Conservation (phyloP, 2,888 invertebrate species). For the Trichacis sp. region DNA sequence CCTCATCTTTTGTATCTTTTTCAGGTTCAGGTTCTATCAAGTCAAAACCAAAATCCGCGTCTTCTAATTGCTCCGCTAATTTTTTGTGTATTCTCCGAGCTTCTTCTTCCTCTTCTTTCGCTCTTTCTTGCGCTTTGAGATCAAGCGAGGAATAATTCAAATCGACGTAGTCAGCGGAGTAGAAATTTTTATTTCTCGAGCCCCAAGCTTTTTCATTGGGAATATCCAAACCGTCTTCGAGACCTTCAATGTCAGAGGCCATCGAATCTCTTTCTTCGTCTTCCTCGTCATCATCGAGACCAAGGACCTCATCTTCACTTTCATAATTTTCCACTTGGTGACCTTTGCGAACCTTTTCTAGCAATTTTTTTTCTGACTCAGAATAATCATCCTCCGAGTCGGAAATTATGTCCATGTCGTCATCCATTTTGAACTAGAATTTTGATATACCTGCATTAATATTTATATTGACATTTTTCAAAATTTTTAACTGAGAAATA, state of each 20-base stretch:
- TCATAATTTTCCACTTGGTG: constrained; percentile 71
- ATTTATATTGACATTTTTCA: too few species aligned
- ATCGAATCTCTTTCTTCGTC: constrained; percentile 71
- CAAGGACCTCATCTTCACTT: constrained; percentile 70
- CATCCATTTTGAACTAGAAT: too few species aligned
- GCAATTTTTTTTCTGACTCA: constrained; percentile 74
- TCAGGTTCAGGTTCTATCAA: constrained; percentile 60
- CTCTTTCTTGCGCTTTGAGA: constrained; percentile 80
- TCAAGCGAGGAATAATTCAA: constrained; percentile 78
- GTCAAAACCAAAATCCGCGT: constrained; percentile 80
- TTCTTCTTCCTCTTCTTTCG: constrained; percentile 86
- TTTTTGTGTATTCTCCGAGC: constrained; percentile 84
- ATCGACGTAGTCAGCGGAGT: constrained; percentile 91
- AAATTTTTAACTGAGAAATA: too few species aligned
- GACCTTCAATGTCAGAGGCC: constrained; percentile 80
- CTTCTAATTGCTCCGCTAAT: constrained; percentile 81
- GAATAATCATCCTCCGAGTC: constrained; percentile 82
- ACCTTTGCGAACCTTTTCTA: constrained; percentile 73
- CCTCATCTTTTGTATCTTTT: constrained; percentile 61
- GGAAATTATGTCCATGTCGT: too few species aligned
- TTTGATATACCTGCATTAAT: too few species aligned
- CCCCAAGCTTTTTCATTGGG: constrained; percentile 92
- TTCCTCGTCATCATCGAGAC: constrained; percentile 71
- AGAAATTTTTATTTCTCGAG: constrained; percentile 81
- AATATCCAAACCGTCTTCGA: constrained; percentile 76